A percentile compares a stretch with the other conserved stretches of the same genome.
Evolutionary conservation across 2,797 vertebrate species (phyloP).

Genomic region (Hozukius guyotensis): DNA sequence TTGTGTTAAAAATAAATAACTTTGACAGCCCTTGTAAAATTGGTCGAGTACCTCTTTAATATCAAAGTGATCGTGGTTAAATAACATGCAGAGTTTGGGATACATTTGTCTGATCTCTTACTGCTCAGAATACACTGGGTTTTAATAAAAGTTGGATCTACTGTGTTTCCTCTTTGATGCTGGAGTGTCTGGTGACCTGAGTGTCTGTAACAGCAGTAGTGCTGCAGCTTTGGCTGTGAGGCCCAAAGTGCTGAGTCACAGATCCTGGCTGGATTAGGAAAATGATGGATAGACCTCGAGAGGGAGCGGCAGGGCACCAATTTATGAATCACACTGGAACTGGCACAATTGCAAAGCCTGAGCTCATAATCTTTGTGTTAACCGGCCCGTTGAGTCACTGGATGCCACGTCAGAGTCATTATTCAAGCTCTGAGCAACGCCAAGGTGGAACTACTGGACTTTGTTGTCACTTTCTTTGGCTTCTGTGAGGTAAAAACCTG

Average conservation of each 20-base stretch:
- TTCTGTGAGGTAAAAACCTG: not conserved
- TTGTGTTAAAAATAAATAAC: too few species aligned
- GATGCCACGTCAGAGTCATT: slow-evolving; percentile 5
- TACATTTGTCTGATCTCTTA: not conserved
- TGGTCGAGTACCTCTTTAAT: not conserved
- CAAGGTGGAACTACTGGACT: not conserved
- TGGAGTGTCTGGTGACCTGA: not conserved
- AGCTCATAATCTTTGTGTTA: not conserved
- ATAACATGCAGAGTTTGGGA: not conserved
- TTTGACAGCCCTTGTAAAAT: not conserved
- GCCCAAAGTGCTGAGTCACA: slow-evolving; percentile 51
- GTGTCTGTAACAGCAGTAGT: not conserved
- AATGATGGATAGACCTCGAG: slow-evolving; percentile 10
- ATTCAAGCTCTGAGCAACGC: not conserved
- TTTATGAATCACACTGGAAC: slow-evolving; percentile 33
- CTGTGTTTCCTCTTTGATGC: not conserved
- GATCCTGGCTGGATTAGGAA: slow-evolving; percentile 25
- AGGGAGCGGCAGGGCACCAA: slow-evolving; percentile 18
- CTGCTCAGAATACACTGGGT: not conserved
- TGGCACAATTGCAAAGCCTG: not conserved
- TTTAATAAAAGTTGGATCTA: not conserved
- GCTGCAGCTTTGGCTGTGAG: not conserved
- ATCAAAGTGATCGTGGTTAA: not conserved
- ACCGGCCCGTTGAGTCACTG: slow-evolving; percentile 9
- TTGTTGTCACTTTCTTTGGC: not conserved